Conservation (phyloP, 2,797 vertebrate genomes). For the Cuniculus paca region DNA sequence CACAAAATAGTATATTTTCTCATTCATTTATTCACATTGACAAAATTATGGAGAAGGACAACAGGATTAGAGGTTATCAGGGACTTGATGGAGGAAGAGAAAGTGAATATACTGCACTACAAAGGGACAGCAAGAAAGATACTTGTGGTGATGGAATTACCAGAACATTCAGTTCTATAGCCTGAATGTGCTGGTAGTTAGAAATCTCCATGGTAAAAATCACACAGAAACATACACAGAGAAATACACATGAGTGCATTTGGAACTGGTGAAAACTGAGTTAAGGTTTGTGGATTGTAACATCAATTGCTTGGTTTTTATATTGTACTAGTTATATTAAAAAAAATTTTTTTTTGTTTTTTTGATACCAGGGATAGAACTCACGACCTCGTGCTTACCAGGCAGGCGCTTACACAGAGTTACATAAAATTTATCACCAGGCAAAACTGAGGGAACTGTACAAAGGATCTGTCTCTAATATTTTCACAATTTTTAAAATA, state of each 20-base stretch:
- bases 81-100: neutral
- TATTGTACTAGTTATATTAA: neutral
- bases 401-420: too few species aligned
- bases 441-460: neutral
- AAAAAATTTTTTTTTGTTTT: too few species aligned
- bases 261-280: neutral
- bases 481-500: neutral
- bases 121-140: neutral
- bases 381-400: too few species aligned
- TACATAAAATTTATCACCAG: neutral
- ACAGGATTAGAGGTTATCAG: neutral
- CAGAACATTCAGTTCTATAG: neutral
- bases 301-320: conserved; percentile 23
- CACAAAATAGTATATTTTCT: neutral
- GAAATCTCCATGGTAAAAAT: neutral
- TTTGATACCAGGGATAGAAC: too few species aligned
- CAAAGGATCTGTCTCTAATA: neutral
- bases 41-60: neutral
- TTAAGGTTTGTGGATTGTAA: neutral
- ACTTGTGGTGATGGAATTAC: neutral
- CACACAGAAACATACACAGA: neutral
- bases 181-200: neutral
- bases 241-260: neutral
- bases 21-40: neutral
- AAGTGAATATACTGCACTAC: neutral